phyloP scores from a whole-genome alignment of 2,888 invertebrate species.

The Gisinianus flammeolus region DNA sequence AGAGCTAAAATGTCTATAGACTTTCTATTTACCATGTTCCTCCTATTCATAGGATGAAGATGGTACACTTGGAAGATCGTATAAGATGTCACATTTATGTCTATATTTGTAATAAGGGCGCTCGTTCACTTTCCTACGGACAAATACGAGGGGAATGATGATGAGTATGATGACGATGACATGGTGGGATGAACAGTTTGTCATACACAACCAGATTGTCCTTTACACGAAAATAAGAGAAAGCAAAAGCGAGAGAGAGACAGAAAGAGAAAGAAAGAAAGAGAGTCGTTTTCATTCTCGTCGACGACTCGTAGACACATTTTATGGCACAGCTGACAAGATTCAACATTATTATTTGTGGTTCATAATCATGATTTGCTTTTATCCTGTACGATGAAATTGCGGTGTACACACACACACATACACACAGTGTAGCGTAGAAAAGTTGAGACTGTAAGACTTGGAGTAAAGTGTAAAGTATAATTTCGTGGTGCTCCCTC shows the following conservation, averaged over 20 bases:
- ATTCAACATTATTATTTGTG: constrained; percentile 30
- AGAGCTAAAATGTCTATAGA: too few species aligned
- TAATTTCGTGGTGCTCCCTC: background rate
- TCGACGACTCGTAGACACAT: background rate
- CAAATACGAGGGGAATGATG: background rate
- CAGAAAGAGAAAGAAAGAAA: background rate
- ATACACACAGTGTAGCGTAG: too few species aligned
- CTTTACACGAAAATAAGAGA: too few species aligned
- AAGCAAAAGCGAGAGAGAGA: too few species aligned
- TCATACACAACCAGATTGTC: background rate
- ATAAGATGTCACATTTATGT: constrained; percentile 30
- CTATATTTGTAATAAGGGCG: constrained; percentile 18
- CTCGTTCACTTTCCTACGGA: constrained; percentile 11
- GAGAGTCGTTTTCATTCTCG: background rate
- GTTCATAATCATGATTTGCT: constrained; percentile 25
- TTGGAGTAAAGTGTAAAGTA: too few species aligned
- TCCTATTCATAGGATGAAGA: background rate
- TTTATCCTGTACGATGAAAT: background rate
- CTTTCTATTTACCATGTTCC: too few species aligned
- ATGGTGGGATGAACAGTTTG: background rate
- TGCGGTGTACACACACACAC: too few species aligned
- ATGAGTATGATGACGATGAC: background rate
- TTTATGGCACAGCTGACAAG: constrained; percentile 1
- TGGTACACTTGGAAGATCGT: background rate
- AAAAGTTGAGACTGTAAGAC: too few species aligned